Evolutionary conservation across 2,113 vertebrate species (phyloP).

Genomic region (Saguinus midas): DNA sequence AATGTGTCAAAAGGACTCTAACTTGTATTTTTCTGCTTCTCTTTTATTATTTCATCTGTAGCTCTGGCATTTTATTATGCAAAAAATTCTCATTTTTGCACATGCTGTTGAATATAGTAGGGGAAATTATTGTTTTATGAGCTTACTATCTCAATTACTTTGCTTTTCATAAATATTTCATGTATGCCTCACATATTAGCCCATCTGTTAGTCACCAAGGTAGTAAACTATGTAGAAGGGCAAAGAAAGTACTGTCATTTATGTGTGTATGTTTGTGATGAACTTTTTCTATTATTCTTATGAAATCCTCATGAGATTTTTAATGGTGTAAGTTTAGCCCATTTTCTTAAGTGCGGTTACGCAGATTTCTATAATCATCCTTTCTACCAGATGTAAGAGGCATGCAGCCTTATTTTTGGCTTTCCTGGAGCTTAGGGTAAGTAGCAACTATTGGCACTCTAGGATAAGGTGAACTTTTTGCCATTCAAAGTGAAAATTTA

Average conservation of each 20-base stretch:
- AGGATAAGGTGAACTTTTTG: background rate
- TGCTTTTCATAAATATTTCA: conserved; percentile 69
- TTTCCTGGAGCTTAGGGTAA: background rate
- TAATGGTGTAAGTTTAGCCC: conserved; percentile 49
- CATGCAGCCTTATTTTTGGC: conserved; percentile 2
- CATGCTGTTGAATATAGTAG: conserved; percentile 45
- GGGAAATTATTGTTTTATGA: conserved; percentile 61
- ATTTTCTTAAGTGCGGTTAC: conserved; percentile 28
- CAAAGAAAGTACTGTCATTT: background rate
- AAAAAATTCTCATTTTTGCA: conserved; percentile 59
- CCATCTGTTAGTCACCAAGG: conserved; percentile 56
- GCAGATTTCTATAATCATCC: conserved; percentile 47
- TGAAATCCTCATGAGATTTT: conserved; percentile 52
- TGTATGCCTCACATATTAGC: conserved; percentile 35
- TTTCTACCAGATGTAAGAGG: conserved; percentile 51
- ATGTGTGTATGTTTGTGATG: background rate
- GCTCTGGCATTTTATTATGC: conserved; percentile 58
- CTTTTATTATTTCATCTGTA: conserved; percentile 23
- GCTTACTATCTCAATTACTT: conserved; percentile 68
- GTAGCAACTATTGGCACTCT: background rate
- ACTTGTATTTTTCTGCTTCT: background rate
- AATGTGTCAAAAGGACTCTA: background rate
- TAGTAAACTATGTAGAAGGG: conserved; percentile 7
- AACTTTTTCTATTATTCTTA: conserved; percentile 48
- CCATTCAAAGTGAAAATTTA: conserved; percentile 55